A percentile compares a stretch with the other conserved stretches of the same genome.
phyloP scores from a whole-genome alignment of 2,797 vertebrate genomes.

The Rhinogobio ventralis region DNA sequence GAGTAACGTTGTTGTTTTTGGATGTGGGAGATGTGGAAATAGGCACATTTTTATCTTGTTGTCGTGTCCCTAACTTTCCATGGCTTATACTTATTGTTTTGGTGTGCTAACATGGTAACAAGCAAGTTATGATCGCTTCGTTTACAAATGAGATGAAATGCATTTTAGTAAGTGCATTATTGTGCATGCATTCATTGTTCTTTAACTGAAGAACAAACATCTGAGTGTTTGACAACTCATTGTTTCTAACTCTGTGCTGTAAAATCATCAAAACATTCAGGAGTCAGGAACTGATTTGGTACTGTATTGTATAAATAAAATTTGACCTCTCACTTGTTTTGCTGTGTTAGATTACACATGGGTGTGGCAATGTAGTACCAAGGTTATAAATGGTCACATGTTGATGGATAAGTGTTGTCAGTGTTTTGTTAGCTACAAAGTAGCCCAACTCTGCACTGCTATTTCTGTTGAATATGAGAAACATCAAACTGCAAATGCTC shows the following conservation, averaged over 20 bases:
- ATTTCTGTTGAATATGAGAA: background rate
- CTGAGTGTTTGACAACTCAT: background rate
- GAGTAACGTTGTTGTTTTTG: slow-evolving; percentile 18
- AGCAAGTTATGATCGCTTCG: no score
- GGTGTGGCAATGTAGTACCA: background rate
- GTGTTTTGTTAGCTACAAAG: background rate
- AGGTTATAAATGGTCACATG: background rate
- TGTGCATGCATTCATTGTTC: background rate
- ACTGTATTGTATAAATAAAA: background rate
- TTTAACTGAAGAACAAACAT: background rate
- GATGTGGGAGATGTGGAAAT: background rate
- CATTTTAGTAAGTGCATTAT: background rate
- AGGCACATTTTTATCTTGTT: slow-evolving; percentile 23
- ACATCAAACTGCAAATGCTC: background rate
- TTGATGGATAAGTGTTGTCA: background rate
- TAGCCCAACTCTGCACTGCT: background rate
- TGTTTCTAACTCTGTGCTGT: background rate
- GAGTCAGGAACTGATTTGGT: no score
- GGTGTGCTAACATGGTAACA: no score
- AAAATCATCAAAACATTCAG: no score
- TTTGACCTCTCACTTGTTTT: background rate
- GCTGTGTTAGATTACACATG: background rate
- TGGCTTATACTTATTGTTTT: background rate
- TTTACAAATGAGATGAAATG: background rate
- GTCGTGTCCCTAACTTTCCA: no score